These are phyloP conservation scores for Takifugu flavidus DNA, from an alignment of 2,113 vertebrate genomes.

Conservation along the genomic window DNA sequence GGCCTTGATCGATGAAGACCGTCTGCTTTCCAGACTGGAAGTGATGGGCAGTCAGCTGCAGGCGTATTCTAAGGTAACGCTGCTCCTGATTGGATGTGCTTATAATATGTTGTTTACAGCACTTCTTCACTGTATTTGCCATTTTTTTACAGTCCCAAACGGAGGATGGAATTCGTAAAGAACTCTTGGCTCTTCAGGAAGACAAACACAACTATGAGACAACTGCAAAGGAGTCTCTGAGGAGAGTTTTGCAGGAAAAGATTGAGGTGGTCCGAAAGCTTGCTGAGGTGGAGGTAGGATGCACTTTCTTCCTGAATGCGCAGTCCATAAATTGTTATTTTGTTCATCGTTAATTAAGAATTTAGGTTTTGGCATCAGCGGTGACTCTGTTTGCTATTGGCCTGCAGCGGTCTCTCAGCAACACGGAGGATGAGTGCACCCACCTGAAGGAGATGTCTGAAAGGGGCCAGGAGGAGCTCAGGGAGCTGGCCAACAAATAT, in stretches of 20 bases:
- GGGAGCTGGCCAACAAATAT: slow-evolving; percentile 95
- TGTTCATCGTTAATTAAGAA: no score
- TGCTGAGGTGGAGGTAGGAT: slow-evolving; percentile 94
- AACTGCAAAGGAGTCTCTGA: slow-evolving; percentile 98
- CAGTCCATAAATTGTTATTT: no score
- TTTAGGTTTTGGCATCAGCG: no score
- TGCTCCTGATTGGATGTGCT: slow-evolving; percentile 33
- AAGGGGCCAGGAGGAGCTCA: slow-evolving; percentile 91
- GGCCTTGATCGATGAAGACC: slow-evolving; percentile 99
- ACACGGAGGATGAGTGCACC: slow-evolving; percentile 98
- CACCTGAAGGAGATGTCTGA: slow-evolving; percentile 99
- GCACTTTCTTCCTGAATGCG: no score
- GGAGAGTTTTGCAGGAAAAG: slow-evolving; percentile 98
- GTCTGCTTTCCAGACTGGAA: slow-evolving; percentile 94
- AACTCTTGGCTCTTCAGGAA: slow-evolving; percentile 92
- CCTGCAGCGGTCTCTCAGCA: slow-evolving; percentile 87
- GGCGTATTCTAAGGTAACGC: slow-evolving; percentile 90
- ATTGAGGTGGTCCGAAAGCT: slow-evolving; percentile 98
- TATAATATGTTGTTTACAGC: neutral
- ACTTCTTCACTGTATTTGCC: neutral
- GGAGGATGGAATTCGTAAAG: slow-evolving; percentile 94
- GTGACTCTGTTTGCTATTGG: neutral
- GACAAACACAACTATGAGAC: slow-evolving; percentile 99
- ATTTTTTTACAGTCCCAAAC: slow-evolving; percentile 84
- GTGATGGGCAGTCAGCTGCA: slow-evolving; percentile 99